Evolutionary conservation across 2,888 invertebrate genomes (phyloP).

Genomic region (Antitype chi): DNA sequence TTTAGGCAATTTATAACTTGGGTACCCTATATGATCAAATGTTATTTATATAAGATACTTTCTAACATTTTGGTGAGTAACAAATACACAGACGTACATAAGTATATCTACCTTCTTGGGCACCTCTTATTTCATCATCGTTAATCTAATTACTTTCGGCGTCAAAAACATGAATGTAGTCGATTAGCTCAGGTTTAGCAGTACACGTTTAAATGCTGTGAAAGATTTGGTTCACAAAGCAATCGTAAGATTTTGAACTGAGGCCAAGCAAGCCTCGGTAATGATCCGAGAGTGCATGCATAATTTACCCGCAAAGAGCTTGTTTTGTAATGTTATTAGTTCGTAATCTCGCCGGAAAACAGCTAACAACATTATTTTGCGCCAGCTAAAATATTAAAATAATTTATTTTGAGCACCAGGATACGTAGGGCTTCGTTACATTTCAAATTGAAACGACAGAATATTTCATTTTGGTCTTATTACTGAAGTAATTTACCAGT

Average conservation of each 20-base stretch:
- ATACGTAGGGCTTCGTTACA: constrained; percentile 72
- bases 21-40: not conserved
- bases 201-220: constrained; percentile 69
- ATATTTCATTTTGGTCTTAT: constrained; percentile 68
- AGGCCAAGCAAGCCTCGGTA: constrained; percentile 84
- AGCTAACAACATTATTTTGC: constrained; percentile 88
- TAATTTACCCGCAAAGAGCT: constrained; percentile 89
- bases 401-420: constrained; percentile 85
- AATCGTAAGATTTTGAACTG: constrained; percentile 83
- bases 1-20: not conserved
- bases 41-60: not conserved
- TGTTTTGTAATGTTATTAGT: constrained; percentile 90
- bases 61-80: not conserved
- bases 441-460: constrained; percentile 69
- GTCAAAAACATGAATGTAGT: constrained; percentile 22
- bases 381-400: constrained; percentile 87
- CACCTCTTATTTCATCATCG: constrained; percentile 2
- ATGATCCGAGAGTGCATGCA: constrained; percentile 90
- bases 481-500: constrained; percentile 60
- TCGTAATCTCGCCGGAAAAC: constrained; percentile 89
- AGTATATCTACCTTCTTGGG: not conserved
- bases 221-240: constrained; percentile 73
- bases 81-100: not conserved
- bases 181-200: constrained; percentile 44
- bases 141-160: constrained; percentile 17